Percentiles rank a stretch among this genome's conserved stretches.
phyloP scores from a whole-genome alignment of 2,888 invertebrate species.

The Acanthosepion pharaonis region DNA sequence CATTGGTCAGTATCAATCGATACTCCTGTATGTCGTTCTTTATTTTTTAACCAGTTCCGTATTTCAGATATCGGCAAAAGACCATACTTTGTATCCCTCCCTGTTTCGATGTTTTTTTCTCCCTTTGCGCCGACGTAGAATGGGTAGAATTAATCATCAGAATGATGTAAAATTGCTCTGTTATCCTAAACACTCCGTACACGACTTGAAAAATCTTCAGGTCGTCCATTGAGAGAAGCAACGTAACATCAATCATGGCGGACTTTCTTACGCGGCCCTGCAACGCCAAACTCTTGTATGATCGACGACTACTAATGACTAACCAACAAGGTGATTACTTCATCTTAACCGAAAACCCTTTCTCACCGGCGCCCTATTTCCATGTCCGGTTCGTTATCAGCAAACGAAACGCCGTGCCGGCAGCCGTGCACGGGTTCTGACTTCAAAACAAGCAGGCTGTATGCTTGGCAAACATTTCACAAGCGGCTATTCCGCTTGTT shows the following conservation, averaged over 20 bases:
- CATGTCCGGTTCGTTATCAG: background rate
- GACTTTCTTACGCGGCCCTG: background rate
- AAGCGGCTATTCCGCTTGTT: background rate
- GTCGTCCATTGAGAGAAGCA: background rate
- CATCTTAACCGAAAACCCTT: background rate
- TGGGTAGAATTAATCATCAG: background rate
- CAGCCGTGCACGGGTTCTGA: background rate
- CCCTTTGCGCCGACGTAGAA: background rate
- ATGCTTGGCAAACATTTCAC: background rate
- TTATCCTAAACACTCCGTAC: background rate
- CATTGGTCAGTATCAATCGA: background rate
- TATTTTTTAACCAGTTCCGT: background rate
- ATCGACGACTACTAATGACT: conserved; percentile 21
- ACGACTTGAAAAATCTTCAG: background rate
- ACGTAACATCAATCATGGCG: background rate
- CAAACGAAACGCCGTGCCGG: background rate
- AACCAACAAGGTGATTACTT: background rate
- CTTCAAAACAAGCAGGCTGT: background rate
- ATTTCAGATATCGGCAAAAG: background rate
- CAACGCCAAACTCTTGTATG: background rate
- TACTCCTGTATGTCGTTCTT: background rate
- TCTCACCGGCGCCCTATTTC: background rate
- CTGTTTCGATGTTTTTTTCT: background rate
- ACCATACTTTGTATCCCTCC: background rate
- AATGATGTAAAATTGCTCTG: background rate